Conservation (phyloP, 2,888 invertebrate species). For the Leptinotarsa rubiginosa region DNA sequence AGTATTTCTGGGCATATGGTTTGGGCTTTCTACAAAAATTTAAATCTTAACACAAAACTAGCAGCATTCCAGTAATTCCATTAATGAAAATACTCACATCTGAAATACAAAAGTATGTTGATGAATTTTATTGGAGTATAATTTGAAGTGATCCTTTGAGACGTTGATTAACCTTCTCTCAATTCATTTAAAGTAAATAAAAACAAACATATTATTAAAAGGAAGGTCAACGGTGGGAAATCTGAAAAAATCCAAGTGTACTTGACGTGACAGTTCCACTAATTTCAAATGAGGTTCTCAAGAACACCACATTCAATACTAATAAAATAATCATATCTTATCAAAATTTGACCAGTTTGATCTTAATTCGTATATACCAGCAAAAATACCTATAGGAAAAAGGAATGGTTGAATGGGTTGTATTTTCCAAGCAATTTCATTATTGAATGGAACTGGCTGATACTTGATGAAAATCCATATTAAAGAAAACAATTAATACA, state of each 20-base stretch:
- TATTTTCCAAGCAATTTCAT: not conserved
- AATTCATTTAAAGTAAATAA: not conserved
- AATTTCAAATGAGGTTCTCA: not conserved
- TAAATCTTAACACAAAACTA: too few relatives aligned
- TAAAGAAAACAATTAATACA: too few relatives aligned
- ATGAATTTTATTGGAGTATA: not conserved
- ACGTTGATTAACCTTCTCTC: not conserved
- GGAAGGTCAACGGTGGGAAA: not conserved
- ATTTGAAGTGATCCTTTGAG: not conserved
- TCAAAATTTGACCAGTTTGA: not conserved
- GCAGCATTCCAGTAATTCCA: too few relatives aligned
- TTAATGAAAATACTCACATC: too few relatives aligned
- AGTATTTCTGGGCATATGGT: too few relatives aligned
- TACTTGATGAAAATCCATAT: too few relatives aligned
- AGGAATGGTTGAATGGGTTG: not conserved
- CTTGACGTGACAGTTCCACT: not conserved
- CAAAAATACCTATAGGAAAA: not conserved
- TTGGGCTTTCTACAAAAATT: too few relatives aligned
- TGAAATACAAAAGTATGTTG: not conserved
- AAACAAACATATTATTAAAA: not conserved
- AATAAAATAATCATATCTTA: not conserved
- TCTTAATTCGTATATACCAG: not conserved
- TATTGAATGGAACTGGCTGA: too few relatives aligned
- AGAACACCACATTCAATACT: not conserved
- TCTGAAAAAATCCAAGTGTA: not conserved